These are phyloP conservation scores for Odobenus rosmarus DNA, from an alignment of 2,113 vertebrate genomes.

Conservation along the genomic window DNA sequence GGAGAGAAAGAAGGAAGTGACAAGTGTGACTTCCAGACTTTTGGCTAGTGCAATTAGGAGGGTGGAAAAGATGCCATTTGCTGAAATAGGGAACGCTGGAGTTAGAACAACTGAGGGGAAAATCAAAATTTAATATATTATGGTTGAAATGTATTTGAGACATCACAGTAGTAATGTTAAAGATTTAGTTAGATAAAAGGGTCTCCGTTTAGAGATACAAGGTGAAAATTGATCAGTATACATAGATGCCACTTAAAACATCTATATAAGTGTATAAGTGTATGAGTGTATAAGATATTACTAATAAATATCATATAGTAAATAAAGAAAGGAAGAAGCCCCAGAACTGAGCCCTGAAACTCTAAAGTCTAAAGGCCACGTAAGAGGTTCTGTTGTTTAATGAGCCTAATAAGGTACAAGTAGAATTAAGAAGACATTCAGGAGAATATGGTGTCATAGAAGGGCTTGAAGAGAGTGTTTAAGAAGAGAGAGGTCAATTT, in stretches of 20 bases:
- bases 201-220: not conserved
- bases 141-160: slow-evolving; percentile 21
- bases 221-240: not conserved
- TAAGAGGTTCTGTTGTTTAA: not conserved
- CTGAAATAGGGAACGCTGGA: not conserved
- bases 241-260: not conserved
- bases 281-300: too few species aligned
- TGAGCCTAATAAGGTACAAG: not conserved
- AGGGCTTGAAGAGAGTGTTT: not conserved
- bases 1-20: not conserved
- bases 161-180: not conserved
- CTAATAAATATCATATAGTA: not conserved
- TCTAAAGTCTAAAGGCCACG: not conserved
- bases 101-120: not conserved
- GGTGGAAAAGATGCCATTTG: not conserved
- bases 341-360: not conserved
- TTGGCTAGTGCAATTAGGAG: not conserved
- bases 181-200: not conserved
- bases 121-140: slow-evolving; percentile 38
- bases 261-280: not conserved
- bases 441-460: not conserved
- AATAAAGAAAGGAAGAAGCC: not conserved
- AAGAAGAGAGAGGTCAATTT: not conserved
- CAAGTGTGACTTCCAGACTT: not conserved
- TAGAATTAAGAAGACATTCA: not conserved